Conservation (phyloP, 2,797 vertebrate species). For the Chelidonichthys spinosus region DNA sequence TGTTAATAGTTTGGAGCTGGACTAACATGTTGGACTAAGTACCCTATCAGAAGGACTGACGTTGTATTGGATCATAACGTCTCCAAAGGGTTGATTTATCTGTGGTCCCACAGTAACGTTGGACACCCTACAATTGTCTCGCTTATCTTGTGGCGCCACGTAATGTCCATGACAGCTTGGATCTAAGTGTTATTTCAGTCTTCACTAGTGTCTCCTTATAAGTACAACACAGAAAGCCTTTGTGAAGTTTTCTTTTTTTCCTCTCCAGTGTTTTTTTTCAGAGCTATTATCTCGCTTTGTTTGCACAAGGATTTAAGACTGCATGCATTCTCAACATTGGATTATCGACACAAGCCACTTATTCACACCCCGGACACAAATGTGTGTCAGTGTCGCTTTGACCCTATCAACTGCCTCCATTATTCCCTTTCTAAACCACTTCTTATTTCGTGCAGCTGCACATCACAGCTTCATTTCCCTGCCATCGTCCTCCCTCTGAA, state of each 20-base stretch:
- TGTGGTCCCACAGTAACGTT: background rate
- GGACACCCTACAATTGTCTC: background rate
- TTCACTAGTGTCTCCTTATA: constrained; percentile 11
- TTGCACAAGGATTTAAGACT: background rate
- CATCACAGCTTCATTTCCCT: background rate
- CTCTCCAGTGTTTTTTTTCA: background rate
- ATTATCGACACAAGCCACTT: constrained; percentile 7
- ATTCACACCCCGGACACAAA: background rate
- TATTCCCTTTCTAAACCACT: background rate
- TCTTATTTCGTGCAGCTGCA: background rate
- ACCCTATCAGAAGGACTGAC: background rate
- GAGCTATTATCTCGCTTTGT: background rate
- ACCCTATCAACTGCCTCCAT: background rate
- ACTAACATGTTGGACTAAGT: constrained; percentile 9
- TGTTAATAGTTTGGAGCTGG: constrained; percentile 7
- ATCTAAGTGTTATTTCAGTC: background rate
- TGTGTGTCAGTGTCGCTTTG: background rate
- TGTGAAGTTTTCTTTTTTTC: background rate
- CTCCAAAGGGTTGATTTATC: constrained; percentile 1
- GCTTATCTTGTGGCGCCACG: background rate
- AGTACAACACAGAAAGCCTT: constrained; percentile 6
- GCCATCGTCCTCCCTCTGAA: background rate
- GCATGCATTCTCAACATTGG: background rate
- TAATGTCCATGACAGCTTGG: background rate
- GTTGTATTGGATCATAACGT: background rate